Conservation (phyloP, 2,888 invertebrate species). For the Megamerina dolium region DNA sequence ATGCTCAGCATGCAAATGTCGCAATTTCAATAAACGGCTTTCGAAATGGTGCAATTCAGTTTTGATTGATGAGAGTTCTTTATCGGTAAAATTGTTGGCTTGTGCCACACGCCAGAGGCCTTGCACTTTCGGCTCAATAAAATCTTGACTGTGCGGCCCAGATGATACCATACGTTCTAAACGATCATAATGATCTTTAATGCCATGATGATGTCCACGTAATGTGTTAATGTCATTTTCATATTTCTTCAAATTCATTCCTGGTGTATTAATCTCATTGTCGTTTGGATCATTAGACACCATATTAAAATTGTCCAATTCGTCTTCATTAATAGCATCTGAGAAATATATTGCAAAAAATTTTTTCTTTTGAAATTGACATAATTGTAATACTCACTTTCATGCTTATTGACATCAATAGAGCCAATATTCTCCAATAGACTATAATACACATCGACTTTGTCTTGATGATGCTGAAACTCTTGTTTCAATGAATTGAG, state of each 20-base stretch:
- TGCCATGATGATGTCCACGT: conserved; percentile 66
- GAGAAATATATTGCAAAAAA: conserved; percentile 4
- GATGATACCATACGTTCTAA: conserved; percentile 67
- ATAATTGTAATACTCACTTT: conserved; percentile 55
- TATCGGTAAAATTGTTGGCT: conserved; percentile 70
- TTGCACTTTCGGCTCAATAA: conserved; percentile 86
- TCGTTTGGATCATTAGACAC: conserved; percentile 56
- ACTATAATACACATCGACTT: conserved; percentile 83
- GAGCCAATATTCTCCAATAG: conserved; percentile 65
- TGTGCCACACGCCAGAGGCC: conserved; percentile 80
- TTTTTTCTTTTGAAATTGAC: not conserved
- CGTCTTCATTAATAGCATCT: conserved; percentile 71
- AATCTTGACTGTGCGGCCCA: conserved; percentile 76
- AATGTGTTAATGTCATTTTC: conserved; percentile 65
- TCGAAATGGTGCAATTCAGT: conserved; percentile 78
- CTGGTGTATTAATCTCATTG: conserved; percentile 50
- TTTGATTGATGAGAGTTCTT: conserved; percentile 78
- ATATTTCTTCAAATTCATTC: conserved; percentile 50
- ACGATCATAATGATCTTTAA: conserved; percentile 74
- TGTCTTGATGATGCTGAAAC: conserved; percentile 86
- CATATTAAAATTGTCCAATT: conserved; percentile 66
- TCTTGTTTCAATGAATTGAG: conserved; percentile 78
- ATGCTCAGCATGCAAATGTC: conserved; percentile 76
- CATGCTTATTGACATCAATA: conserved; percentile 54
- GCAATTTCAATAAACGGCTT: conserved; percentile 72